Evolutionary conservation across 2,113 vertebrate species (phyloP), one percentile per base, ranked within the genome.

Genomic region (Larimichthys polyactis): DNA sequence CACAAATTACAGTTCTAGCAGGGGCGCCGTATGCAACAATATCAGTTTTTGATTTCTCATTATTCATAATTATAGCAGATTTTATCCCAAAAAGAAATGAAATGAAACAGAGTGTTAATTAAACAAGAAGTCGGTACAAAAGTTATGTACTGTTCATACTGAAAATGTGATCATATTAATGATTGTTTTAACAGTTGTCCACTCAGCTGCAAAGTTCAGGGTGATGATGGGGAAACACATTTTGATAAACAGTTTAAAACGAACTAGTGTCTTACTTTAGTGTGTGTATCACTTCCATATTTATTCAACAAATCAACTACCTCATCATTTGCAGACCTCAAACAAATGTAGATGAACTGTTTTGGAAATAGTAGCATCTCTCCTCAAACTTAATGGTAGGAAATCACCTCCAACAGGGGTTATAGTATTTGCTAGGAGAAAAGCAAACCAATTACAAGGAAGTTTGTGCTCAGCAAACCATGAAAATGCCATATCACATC

Each of bases 361-460:
- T 88, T 65, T 78, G 43, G 40, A 82, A 82, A 73, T 62, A 24
- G 54, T 29, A 57, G 27, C 22, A 36, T 73, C 51, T 71, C 73
- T 71, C 51, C 57, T 36, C 62, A 62, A 27, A 57, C 24, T 67
- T 71, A 87, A 81, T 81, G 75, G 71, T 70, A 83, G 67, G 58
- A 71, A 81, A 73, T 90, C 72, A 81, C 83, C 72, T 83, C 76
- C 78, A 84, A 74, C 82, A 84, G 79, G 82, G 86, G 87, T 90
- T 83, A 83, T 48, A 80, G 76, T 77, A 75, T 87, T 86, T 71
- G 83, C 79, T 77, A 46, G 78, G 66, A 87, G 77, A 62, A 86
- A 90, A 89, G 72, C 75, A 86, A 87, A 87, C 74, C 86, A 90
- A 89, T 91, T 90, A 90, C 80, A 88, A 84, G 80, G 83, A 87